Percentiles rank a stretch among this genome's conserved stretches.
Evolutionary conservation across 2,797 vertebrate species (phyloP).

Genomic region (Steatocranus sp.): DNA sequence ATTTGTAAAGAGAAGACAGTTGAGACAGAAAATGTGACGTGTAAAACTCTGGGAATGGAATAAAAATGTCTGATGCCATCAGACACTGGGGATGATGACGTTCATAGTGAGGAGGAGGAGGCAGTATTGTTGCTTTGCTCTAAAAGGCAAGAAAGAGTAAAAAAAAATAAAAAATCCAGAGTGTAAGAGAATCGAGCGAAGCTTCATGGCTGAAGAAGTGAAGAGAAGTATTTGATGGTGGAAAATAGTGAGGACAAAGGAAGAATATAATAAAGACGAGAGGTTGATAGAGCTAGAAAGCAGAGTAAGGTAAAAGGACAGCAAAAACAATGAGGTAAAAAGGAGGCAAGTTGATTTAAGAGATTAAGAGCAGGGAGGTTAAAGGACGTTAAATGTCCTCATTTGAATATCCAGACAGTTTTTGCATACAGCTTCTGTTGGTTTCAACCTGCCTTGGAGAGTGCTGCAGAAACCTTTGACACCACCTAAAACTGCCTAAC

Average conservation of each 20-base stretch:
- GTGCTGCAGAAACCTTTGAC: background rate
- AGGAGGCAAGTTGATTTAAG: background rate
- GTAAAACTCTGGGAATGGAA: background rate
- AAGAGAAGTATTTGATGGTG: background rate
- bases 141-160: background rate
- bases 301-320: background rate
- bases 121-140: background rate
- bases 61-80: background rate
- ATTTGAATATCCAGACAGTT: background rate
- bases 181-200: background rate
- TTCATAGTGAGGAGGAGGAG: background rate
- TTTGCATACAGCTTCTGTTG: background rate
- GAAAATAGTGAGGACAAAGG: background rate
- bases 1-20: background rate
- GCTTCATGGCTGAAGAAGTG: background rate
- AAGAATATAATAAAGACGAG: background rate
- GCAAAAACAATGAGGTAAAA: background rate
- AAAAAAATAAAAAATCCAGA: background rate
- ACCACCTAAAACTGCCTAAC: background rate
- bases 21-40: background rate
- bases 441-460: background rate
- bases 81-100: background rate
- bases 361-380: background rate
- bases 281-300: background rate
- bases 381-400: background rate